phyloP scores from a whole-genome alignment of 2,888 invertebrate species.

The Fragum whitleyi region DNA sequence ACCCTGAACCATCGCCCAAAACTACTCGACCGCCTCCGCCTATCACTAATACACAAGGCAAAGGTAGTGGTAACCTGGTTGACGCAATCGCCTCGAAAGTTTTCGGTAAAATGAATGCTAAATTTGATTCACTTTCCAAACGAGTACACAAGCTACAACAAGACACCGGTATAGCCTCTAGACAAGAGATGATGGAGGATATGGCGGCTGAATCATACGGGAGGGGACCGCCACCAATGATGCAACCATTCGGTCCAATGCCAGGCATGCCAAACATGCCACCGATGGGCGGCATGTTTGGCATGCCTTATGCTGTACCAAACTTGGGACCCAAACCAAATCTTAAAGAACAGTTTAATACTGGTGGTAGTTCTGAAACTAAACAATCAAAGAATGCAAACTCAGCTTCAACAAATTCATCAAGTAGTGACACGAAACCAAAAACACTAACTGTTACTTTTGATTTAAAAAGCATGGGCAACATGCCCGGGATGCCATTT shows the following conservation, averaged over 20 bases:
- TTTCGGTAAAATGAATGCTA: constrained; percentile 14
- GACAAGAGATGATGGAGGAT: background rate
- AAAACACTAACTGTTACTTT: background rate
- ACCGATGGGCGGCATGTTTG: background rate
- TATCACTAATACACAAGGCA: background rate
- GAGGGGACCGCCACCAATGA: background rate
- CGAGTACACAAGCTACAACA: background rate
- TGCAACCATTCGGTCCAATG: background rate
- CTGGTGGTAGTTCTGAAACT: background rate
- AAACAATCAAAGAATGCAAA: background rate
- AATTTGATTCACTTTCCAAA: background rate
- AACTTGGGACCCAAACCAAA: background rate
- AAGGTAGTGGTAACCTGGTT: background rate
- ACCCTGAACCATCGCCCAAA: background rate
- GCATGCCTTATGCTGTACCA: background rate
- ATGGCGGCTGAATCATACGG: background rate
- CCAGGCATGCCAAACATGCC: background rate
- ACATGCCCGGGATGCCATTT: background rate
- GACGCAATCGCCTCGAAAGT: background rate
- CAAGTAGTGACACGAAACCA: background rate
- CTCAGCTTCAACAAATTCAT: background rate
- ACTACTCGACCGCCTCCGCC: background rate
- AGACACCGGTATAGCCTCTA: background rate
- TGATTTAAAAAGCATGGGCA: background rate
- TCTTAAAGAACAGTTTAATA: constrained; percentile 1